These are phyloP conservation scores for Canis aureus DNA, from an alignment of 2,113 vertebrate species.

Conservation along the genomic window DNA sequence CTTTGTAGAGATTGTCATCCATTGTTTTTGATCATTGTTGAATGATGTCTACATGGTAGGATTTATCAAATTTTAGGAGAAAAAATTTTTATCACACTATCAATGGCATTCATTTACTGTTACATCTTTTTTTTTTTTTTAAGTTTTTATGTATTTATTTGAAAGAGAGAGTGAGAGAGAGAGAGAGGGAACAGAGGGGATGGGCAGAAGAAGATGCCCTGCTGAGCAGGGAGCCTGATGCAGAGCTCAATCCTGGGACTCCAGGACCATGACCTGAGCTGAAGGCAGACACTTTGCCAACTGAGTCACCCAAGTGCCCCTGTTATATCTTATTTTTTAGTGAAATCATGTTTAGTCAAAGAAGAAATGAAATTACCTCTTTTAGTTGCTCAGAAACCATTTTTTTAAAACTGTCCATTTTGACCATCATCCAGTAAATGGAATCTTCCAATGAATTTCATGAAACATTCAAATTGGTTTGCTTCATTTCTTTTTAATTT, in stretches of 20 bases:
- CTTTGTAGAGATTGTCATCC: background rate
- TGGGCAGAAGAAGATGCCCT: no score
- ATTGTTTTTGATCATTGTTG: background rate
- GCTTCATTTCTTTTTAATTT: background rate
- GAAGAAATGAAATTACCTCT: background rate
- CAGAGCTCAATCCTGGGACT: no score
- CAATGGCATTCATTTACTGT: background rate
- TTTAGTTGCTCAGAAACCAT: background rate
- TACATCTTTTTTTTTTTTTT: background rate
- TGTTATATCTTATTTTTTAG: slow-evolving; percentile 18
- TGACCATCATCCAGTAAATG: background rate
- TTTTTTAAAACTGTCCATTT: slow-evolving; percentile 8
- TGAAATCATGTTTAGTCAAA: slow-evolving; percentile 47
- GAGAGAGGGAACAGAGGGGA: no score
- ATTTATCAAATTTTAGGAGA: background rate
- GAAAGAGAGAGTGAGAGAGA: no score
- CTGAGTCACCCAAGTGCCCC: no score
- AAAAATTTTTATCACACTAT: background rate
- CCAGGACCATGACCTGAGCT: no score
- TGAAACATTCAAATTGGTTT: slow-evolving; percentile 24
- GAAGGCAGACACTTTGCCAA: no score
- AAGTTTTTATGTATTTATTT: no score
- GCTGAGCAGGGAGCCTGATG: no score
- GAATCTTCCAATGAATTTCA: slow-evolving; percentile 21
- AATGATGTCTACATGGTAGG: background rate